Evolutionary conservation across 2,888 invertebrate genomes (phyloP), one percentile per base, ranked within the genome.

Genomic region (Athetis lepigone): DNA sequence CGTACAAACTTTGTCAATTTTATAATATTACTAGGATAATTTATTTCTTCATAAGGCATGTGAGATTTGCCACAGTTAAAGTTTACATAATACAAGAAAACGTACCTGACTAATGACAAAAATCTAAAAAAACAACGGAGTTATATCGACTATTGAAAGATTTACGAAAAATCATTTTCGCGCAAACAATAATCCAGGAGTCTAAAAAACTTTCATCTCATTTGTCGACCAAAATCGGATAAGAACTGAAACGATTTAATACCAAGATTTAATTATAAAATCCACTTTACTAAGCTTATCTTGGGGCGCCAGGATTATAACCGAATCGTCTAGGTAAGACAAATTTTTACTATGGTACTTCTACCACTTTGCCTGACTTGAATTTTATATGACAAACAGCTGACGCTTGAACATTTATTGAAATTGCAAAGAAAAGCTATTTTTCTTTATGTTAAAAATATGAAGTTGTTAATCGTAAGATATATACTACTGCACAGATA

Each of bases 221-320:
- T 40, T 19, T 52, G n/a, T 7, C 2, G 36, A 13, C 13, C 37
- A 45, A 37, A 54, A 27, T 7, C 16, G 9, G 4, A 39, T 16
- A n/a, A 39, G 23, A 45, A 11, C 21, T 21, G 11, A 11, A 21
- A 19, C 0, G 7, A 56, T 25, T 47, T 64, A 69, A 71, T 51
- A 23, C 37, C 13, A 7, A 1, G 36, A 18, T 40, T 64, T 56
- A 50, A 71, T 71, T 47, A 64, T 56, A 61, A 45, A 45, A 47
- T 39, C 9, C 21, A 19, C 13, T 33, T n/a, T 6, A 11, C 37
- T 6, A 40, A 50, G 23, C 27, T 51, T 57, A 47, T 65, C 66
- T 65, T 11, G 21, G 11, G n/a, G 21, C 27, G 16, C 16, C 50
- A 56, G 46, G 33, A 47, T 58, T 47, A 42, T 49, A 18, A 39